Base-by-base conservation (phyloP, 2,113 vertebrate species). In the Parus major region DNA sequence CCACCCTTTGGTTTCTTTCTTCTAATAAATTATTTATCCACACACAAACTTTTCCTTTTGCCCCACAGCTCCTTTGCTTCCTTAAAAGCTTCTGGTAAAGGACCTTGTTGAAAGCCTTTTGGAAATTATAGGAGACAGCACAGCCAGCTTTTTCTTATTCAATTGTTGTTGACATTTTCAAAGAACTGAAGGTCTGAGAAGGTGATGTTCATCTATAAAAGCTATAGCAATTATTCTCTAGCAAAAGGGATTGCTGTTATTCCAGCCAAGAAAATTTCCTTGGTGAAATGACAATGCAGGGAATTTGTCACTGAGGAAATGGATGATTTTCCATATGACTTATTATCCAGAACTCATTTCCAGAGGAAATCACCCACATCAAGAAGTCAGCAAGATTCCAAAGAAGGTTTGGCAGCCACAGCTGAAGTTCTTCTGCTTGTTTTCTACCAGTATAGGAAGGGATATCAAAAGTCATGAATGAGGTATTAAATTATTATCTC, bases 81-180 rank as follows among this genome's bases (percentile, higher is more conserved):
- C 81, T 86, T 94, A 70, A 96, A 89, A 89, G 68, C 56, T 78
- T 84, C 81, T 84, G 46, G n/a, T 80, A 68, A 86, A 42, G 33
- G 55, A 64, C 55, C 41, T 82, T 80, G 53, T 36, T 88, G 80
- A 88, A 91, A 86, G n/a, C 46, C 70, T 79, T 87, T 78, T 71
- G 57, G 78, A 90, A 86, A 77, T 65, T 42, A n/a, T 46, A 63
- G 42, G 12, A 60, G 78, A 53, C 23, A 82, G 44, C 44, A 33
- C 5, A 73, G 73, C 24, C 53, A 64, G 61, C 57, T 63, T 86
- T 84, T 86, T 75, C 64, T 73, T 78, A 28, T n/a, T 91, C 78
- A 78, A 20, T 59, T 78, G 56, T 52, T 77, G 80, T 55, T 95
- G 89, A 52, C 65, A 55, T 92, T 92, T 96, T 57, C 77, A 81